Evolutionary conservation across 2,888 invertebrate species (phyloP), one percentile per base, ranked within the genome.

Genomic region (Cryptops parisi): DNA sequence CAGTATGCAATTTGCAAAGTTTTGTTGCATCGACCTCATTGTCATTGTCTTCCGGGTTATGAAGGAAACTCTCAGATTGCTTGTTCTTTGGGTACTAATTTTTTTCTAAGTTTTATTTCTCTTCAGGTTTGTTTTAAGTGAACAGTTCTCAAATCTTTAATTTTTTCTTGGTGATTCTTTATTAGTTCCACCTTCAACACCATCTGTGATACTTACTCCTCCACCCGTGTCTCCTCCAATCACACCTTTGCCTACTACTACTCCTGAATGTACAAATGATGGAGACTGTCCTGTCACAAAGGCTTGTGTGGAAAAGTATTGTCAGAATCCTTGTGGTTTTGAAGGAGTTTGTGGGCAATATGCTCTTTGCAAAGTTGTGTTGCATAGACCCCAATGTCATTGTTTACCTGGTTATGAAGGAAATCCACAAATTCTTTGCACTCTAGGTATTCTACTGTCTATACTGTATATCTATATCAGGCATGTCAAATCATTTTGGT

Each of bases 401-500:
- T 90, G 90, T 67, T 76, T 83, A 44, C 75, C 79, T 62, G 79
- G 80, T 67, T 87, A 83, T 67, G 77, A 81, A 62, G 88, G 89
- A 43, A 77, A 80, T 54, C 82, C 89, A 17, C 86, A 87, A 53
- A 49, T 56, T n/a, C 59, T 58, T 39, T 59, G 60, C 24, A 38
- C 19, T 19, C 17, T 47, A 39, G 54, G 55, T n/a, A n/a, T n/a
- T n/a, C n/a, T n/a, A n/a, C n/a, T n/a, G n/a, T n/a, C n/a, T n/a
- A n/a, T n/a, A n/a, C n/a, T n/a, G n/a, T n/a, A n/a, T n/a, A n/a
- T n/a, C n/a, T n/a, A n/a, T n/a, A n/a, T n/a, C 25, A n/a, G n/a
- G 1, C 15, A 9, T 15, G 9, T 33, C 15, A 9, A 9, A 9
- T 15, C 15, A 33, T 15, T 33, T 33, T 33, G 15, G 15, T 33